A percentile compares a stretch with the other conserved stretches of the same genome.
Evolutionary conservation across 1,140 invertebrate species (phyloP).

Genomic region (Saccostrea glomerata): DNA sequence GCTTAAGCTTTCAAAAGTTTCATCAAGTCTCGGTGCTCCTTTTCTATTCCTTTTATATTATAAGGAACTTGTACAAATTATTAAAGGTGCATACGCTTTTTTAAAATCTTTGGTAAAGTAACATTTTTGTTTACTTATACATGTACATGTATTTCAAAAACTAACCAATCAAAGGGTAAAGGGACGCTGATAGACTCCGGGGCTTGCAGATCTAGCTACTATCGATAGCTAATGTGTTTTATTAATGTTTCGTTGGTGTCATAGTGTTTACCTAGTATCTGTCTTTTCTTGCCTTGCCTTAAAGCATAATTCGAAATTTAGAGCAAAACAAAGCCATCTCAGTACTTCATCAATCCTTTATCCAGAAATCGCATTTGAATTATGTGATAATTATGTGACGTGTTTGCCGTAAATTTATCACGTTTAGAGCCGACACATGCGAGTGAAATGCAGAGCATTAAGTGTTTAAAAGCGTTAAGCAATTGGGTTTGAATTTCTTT

Average conservation of each 20-base stretch:
- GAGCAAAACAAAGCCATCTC: background rate
- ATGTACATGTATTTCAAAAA: too few relatives aligned
- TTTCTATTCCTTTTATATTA: too few relatives aligned
- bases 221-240: background rate
- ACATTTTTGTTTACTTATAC: too few relatives aligned
- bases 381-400: background rate
- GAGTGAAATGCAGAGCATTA: background rate
- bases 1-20: too few relatives aligned
- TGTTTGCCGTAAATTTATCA: constrained; percentile 18
- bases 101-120: too few relatives aligned
- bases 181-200: background rate
- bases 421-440: background rate
- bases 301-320: background rate
- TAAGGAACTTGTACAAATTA: too few relatives aligned
- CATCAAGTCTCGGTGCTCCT: too few relatives aligned
- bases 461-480: constrained; percentile 18
- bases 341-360: background rate
- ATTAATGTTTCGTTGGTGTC: background rate
- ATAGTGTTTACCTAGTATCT: background rate
- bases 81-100: too few relatives aligned
- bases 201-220: background rate
- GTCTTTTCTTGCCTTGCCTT: background rate
- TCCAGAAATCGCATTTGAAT: background rate
- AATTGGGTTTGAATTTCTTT: constrained; percentile 18
- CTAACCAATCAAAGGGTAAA: too few relatives aligned